A percentile compares a stretch with the other conserved stretches of the same genome.
Evolutionary conservation across 1,140 invertebrate species (phyloP).

Genomic region (Cherax destructor): DNA sequence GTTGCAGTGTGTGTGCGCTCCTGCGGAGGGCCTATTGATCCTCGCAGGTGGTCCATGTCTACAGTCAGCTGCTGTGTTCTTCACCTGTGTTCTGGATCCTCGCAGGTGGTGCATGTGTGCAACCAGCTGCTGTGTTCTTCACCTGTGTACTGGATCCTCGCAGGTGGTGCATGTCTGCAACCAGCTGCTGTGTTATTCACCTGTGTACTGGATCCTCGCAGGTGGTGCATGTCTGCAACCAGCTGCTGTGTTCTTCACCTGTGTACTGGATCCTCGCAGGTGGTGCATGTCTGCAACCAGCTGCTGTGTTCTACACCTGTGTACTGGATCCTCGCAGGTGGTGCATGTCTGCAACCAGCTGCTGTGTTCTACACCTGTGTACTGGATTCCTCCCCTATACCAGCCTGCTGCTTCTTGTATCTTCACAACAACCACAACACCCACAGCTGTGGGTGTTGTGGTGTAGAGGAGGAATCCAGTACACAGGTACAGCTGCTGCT

Average conservation of each 20-base stretch:
- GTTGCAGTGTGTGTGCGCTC: too few species aligned
- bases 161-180: too few species aligned
- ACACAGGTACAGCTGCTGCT: too few species aligned
- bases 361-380: not conserved
- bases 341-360: too few species aligned
- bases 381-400: not conserved
- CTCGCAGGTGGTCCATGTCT: slow-evolving; percentile 1
- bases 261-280: not conserved
- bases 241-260: not conserved
- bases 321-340: not conserved
- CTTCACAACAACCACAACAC: too few species aligned
- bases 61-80: not conserved
- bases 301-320: not conserved
- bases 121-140: not conserved
- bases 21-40: not conserved
- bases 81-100: too few species aligned
- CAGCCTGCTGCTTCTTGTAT: not conserved
- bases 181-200: not conserved
- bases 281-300: slow-evolving; percentile 11
- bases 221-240: not conserved
- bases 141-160: not conserved
- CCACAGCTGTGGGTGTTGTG: too few species aligned
- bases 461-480: too few species aligned
- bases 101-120: not conserved
- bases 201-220: not conserved